Evolutionary conservation across 1,140 invertebrate genomes (phyloP).

Genomic region (Diachasmimorpha longicaudata): DNA sequence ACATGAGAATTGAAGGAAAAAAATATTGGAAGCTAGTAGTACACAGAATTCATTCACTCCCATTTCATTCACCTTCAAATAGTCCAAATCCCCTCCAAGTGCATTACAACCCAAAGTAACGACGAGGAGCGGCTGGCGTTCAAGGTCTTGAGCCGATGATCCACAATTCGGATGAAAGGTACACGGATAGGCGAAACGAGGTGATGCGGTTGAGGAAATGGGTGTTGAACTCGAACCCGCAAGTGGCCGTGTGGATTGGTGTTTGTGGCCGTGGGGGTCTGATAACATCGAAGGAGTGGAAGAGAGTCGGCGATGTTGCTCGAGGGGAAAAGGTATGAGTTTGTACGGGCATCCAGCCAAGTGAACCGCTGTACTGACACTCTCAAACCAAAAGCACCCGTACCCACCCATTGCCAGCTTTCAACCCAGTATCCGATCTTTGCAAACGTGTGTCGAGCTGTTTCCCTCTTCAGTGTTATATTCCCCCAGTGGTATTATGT

Average conservation of each 20-base stretch:
- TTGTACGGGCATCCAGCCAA: slow-evolving; percentile 50
- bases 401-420: background rate
- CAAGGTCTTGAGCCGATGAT: too few species aligned
- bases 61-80: too few species aligned
- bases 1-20: too few species aligned
- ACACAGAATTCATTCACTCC: too few species aligned
- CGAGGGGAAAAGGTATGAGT: background rate
- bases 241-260: slow-evolving; percentile 53
- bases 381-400: slow-evolving; percentile 9
- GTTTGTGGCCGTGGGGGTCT: slow-evolving; percentile 54
- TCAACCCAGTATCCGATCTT: slow-evolving; percentile 8
- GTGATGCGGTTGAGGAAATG: slow-evolving; percentile 23
- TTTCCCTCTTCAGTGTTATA: slow-evolving; percentile 24
- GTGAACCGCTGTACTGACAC: slow-evolving; percentile 38
- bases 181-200: background rate
- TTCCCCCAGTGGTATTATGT: slow-evolving; percentile 28
- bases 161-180: too few species aligned
- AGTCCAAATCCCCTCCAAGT: too few species aligned
- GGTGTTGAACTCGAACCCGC: slow-evolving; percentile 21
- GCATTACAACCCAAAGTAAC: too few species aligned
- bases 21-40: too few species aligned
- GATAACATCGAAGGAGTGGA: slow-evolving; percentile 49
- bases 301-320: background rate
- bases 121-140: too few species aligned
- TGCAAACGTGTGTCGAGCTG: slow-evolving; percentile 21